A percentile compares a stretch with the other conserved stretches of the same genome.
These are phyloP conservation scores for Antechinus stuartii DNA, from an alignment of 2,113 vertebrate species.

Conservation along the genomic window DNA sequence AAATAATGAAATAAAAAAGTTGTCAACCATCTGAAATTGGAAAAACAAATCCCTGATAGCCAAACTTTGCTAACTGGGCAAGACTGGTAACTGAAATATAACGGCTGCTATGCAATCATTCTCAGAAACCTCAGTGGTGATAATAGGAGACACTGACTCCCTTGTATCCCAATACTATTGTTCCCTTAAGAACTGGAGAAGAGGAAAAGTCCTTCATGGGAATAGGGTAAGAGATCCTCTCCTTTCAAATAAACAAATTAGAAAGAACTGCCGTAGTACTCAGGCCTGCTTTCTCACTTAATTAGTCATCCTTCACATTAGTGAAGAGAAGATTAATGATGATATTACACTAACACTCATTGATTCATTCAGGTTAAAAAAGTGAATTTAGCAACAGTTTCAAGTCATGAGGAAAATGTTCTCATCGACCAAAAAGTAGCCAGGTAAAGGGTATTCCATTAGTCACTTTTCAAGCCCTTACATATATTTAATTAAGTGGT, in stretches of 20 bases:
- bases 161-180: background rate
- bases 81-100: constrained; percentile 37
- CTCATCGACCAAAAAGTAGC: constrained; percentile 18
- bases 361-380: background rate
- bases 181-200: constrained; percentile 56
- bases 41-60: constrained; percentile 56
- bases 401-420: constrained; percentile 45
- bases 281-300: background rate
- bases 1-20: background rate
- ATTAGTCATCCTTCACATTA: background rate
- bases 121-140: constrained; percentile 47
- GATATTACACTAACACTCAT: background rate
- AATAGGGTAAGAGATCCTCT: constrained; percentile 3
- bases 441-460: constrained; percentile 15
- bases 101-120: constrained; percentile 67
- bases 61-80: constrained; percentile 16
- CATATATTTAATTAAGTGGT: constrained; percentile 42
- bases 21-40: constrained; percentile 11
- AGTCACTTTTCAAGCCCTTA: constrained; percentile 36
- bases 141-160: constrained; percentile 6
- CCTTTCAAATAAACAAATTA: constrained; percentile 1
- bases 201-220: background rate
- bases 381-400: constrained; percentile 34
- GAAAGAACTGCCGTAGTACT: background rate
- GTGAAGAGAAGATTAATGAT: background rate